Percentiles rank a stretch among this genome's conserved stretches.
phyloP scores from a whole-genome alignment of 2,113 vertebrate species.

The Poeciliopsis retropinna region DNA sequence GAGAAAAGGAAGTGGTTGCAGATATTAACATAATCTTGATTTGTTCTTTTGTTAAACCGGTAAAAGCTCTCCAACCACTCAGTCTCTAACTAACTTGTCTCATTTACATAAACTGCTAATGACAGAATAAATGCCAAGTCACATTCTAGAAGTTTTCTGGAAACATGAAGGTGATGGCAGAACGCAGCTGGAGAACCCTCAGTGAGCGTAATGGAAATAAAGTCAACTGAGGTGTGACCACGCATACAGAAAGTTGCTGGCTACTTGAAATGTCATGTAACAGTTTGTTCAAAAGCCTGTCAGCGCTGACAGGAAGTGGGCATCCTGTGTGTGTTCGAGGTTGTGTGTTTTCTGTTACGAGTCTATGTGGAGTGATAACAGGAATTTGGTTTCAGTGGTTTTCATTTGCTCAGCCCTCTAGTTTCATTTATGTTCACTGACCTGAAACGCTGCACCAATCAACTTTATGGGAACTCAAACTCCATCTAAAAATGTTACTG shows the following conservation, averaged over 20 bases:
- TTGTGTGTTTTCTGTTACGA: slow-evolving; percentile 32
- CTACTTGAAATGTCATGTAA: slow-evolving; percentile 44
- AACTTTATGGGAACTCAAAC: background rate
- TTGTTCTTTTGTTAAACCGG: no score
- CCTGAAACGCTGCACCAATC: slow-evolving; percentile 31
- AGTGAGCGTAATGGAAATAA: slow-evolving; percentile 24
- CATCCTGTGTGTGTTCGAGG: slow-evolving; percentile 23
- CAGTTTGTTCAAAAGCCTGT: slow-evolving; percentile 25
- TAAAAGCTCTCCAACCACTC: no score
- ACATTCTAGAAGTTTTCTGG: background rate
- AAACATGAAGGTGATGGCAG: background rate
- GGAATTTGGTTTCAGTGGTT: slow-evolving; percentile 55
- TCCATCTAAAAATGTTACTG: background rate
- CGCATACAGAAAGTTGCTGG: background rate
- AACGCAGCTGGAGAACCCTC: background rate
- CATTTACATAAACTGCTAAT: background rate
- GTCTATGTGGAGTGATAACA: slow-evolving; percentile 31
- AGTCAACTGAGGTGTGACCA: slow-evolving; percentile 11
- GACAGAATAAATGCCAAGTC: background rate
- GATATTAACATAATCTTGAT: background rate
- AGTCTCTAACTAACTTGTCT: no score
- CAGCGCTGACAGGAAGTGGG: slow-evolving; percentile 48
- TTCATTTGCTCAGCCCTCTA: slow-evolving; percentile 31
- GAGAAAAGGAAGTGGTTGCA: background rate
- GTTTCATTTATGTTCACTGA: slow-evolving; percentile 72